Base-by-base conservation (phyloP, 1,140 invertebrate genomes). In the Drosophila tsacasi region DNA sequence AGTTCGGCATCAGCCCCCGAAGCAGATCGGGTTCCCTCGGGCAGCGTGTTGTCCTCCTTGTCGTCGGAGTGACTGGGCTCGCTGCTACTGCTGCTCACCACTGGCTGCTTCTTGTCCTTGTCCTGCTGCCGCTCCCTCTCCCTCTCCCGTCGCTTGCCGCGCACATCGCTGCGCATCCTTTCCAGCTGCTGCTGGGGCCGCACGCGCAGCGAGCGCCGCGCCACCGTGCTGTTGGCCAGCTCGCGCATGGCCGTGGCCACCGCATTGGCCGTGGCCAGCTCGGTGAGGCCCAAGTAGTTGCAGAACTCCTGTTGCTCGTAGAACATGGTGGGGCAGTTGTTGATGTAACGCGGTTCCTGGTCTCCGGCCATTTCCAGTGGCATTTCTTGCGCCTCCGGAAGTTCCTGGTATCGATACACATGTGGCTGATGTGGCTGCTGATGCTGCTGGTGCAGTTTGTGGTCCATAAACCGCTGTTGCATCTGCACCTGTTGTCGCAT, bases 231-330 rank as follows among this genome's bases (percentile, higher is more conserved):
- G 40, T 83, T 92, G 30, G 91, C 83, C 27, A 92, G 32, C 44
- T 92, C 91, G 7, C 85, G 75, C 73, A 90, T 90, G 0, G 91
- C 91, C 12, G 46, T 73, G 8, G 87, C 91, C 25, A 92, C 86
- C 1, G 89, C 89, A 60, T 87, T 92, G 2, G 91, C 89, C 7
- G 87, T 92, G 8, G 91, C 76, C 39, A 87, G 50, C 39, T 85
- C 91, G 1, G 91, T 92, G 2, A 92, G 83, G 0, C 91, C 91
- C 15, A 92, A 49, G 55, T 92, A 92, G 65, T 87, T 92, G 65
- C 91, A 92, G 50, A 92, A 92, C 46, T 92, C 91, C 15, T 92
- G 91, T 57, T 92, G 91, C 61, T 92, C 74, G 77, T 81, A 86
- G 17, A 84, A 75, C 54, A 84, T 73, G 6, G 67, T 75, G 9